These are phyloP conservation scores for Cheilosia vulpina DNA, from an alignment of 2,888 invertebrate species.

Conservation along the genomic window DNA sequence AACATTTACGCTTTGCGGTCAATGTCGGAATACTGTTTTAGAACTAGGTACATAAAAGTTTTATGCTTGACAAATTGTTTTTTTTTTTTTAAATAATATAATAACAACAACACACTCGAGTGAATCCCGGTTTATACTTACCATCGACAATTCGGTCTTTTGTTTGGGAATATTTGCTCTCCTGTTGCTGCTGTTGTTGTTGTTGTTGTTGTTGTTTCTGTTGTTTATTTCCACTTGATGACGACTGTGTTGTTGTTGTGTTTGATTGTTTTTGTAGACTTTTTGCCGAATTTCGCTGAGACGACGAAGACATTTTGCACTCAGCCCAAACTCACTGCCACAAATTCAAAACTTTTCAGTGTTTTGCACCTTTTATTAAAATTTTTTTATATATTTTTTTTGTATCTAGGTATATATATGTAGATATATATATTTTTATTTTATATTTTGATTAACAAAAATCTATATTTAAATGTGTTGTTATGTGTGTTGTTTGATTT, in stretches of 20 bases:
- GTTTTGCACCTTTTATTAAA: slow-evolving; percentile 25
- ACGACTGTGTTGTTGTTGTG: slow-evolving; percentile 54
- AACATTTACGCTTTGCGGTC: not conserved
- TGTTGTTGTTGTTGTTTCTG: slow-evolving; percentile 28
- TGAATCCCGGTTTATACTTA: slow-evolving; percentile 61
- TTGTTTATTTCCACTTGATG: slow-evolving; percentile 79
- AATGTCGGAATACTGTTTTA: not conserved
- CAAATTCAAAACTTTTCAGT: slow-evolving; percentile 22
- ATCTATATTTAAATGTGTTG: slow-evolving; percentile 54
- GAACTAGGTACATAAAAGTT: not conserved
- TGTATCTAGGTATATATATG: not conserved
- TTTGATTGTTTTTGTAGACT: slow-evolving; percentile 35
- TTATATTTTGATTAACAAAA: slow-evolving; percentile 39
- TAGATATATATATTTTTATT: not conserved
- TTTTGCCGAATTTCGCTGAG: slow-evolving; percentile 56
- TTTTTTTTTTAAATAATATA: not conserved
- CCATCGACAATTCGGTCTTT: slow-evolving; percentile 81
- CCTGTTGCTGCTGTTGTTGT: slow-evolving; percentile 76
- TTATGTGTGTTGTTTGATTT: slow-evolving; percentile 10
- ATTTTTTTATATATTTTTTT: slow-evolving; percentile 16
- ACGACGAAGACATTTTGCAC: slow-evolving; percentile 66
- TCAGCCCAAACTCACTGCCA: slow-evolving; percentile 39
- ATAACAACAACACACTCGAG: too few species aligned
- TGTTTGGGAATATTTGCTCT: slow-evolving; percentile 81
- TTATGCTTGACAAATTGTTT: not conserved